Base-by-base conservation (phyloP, 2,888 invertebrate species). In the Meta bourneti region DNA sequence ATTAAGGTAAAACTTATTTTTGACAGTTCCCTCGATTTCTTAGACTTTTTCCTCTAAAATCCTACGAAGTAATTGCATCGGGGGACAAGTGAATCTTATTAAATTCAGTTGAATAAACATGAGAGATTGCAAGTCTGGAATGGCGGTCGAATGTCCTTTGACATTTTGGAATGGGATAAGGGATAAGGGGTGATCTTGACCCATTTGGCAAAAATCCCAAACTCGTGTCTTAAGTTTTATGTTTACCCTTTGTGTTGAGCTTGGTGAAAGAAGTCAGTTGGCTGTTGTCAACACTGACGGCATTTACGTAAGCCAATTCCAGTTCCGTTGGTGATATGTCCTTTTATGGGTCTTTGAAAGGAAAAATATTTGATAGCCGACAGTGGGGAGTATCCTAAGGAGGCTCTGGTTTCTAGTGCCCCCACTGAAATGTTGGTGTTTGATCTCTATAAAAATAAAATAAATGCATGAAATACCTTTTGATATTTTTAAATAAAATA, bases 161-260 rank as follows among this genome's bases (percentile, higher is more conserved):
- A 78, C 78, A 78, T 78, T 78, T 52, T 52, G 78, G n/a, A 52
- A 78, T 9, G 79, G 61, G 79, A 8, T 13, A 54, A 69, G 9
- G 34, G 20, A 69, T 34, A 13, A 34, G 79, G 79, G 79, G 20
- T 49, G 74, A 51, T 71, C 88, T 81, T 88, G 88, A 88, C 88
- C 88, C 69, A 88, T 49, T 88, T 88, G 88, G 88, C 88, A 88
- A 74, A 6, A 20, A 81, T 88, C 88, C 88, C 80, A 71, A 88
- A 48, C 74, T 49, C 13, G 81, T 79, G 34, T 69, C 54, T 71
- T 48, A 75, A 85, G 86, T 51, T 49, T 51, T 82, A 48, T 78
- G 78, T 78, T 78, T 86, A 78, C 49, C 78, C 49, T 78, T 86
- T 85, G 54, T 85, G 78, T 16, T 11, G 61, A 61, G 79, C 74